phyloP scores from a whole-genome alignment of 2,797 vertebrate genomes.

The Sarcophilus harrisii region DNA sequence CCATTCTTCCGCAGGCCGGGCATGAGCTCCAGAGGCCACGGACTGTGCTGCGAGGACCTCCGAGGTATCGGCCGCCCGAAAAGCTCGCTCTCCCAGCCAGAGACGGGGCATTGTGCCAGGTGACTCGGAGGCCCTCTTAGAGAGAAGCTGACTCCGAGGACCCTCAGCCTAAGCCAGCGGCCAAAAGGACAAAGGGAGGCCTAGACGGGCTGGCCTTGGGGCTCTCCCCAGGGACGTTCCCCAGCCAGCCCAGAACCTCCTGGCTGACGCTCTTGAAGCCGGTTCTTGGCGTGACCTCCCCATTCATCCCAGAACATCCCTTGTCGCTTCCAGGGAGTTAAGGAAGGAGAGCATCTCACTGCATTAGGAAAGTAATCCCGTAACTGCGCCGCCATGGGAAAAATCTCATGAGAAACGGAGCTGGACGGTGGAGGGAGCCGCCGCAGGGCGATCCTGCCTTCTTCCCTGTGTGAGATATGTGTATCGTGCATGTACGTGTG shows the following conservation, averaged over 20 bases:
- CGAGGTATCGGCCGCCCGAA: background rate
- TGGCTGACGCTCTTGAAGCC: background rate
- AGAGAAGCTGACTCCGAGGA: conserved; percentile 12
- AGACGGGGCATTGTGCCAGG: background rate
- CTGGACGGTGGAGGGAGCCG: too few species aligned
- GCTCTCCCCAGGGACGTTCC: too few species aligned
- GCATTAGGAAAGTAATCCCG: too few species aligned
- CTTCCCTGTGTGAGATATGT: too few species aligned
- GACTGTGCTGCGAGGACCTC: background rate
- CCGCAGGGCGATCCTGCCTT: too few species aligned
- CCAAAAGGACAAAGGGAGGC: background rate
- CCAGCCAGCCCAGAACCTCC: background rate
- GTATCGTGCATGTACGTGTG: too few species aligned
- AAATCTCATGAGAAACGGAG: too few species aligned
- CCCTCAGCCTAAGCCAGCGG: background rate
- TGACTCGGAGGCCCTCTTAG: background rate
- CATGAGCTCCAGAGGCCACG: conserved; percentile 33
- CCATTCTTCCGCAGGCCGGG: conserved; percentile 38
- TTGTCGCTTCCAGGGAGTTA: too few species aligned
- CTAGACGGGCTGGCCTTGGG: background rate
- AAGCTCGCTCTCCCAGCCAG: background rate
- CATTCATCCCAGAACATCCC: too few species aligned
- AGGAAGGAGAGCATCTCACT: too few species aligned
- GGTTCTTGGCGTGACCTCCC: too few species aligned
- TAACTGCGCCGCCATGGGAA: too few species aligned